A percentile compares a stretch with the other conserved stretches of the same genome.
Evolutionary conservation across 2,888 invertebrate species (phyloP).

Genomic region (Chironomus riparius): DNA sequence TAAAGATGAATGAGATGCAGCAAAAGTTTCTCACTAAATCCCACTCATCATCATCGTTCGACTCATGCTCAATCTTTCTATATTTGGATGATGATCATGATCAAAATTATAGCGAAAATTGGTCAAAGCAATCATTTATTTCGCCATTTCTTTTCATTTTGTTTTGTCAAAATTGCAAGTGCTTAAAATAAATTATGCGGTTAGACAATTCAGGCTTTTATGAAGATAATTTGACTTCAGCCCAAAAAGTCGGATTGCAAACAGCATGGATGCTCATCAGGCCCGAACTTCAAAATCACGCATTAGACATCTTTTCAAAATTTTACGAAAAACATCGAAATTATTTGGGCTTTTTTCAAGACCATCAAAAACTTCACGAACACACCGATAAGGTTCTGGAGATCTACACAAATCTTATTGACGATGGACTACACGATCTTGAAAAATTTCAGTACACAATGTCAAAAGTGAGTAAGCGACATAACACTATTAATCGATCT

Average conservation of each 20-base stretch:
- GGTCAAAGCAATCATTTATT: constrained; percentile 5
- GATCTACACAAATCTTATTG: neutral
- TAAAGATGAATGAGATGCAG: neutral
- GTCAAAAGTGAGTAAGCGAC: too few relatives aligned
- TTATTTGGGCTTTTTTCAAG: neutral
- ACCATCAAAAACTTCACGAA: neutral
- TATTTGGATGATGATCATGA: neutral
- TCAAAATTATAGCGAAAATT: neutral
- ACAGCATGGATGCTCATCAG: neutral
- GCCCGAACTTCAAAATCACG: neutral
- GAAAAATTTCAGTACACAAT: neutral
- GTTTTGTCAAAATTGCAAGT: neutral
- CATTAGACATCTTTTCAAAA: neutral
- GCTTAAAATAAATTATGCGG: neutral
- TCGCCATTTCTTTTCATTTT: neutral
- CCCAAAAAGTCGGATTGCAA: neutral
- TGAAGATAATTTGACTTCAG: neutral
- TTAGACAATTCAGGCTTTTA: too few relatives aligned
- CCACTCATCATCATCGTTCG: neutral
- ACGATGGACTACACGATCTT: neutral
- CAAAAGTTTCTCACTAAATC: neutral
- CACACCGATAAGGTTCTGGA: neutral
- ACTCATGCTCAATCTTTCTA: neutral
- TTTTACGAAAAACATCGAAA: neutral
- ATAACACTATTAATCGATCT: neutral